Percentiles rank a stretch among this genome's conserved stretches.
Conservation (phyloP, 1,140 invertebrate species). For the Holotrichia oblita region DNA sequence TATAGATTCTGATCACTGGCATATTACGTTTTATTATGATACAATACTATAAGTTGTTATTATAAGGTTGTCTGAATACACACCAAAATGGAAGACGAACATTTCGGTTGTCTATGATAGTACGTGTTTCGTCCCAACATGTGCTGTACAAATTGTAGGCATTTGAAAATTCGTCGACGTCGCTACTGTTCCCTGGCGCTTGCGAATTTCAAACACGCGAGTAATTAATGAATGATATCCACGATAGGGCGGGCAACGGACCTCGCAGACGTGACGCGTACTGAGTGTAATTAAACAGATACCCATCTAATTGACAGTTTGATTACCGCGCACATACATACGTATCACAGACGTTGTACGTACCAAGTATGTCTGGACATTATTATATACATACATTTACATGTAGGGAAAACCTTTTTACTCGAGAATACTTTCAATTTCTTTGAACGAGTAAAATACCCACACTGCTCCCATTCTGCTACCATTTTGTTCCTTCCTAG, state of each 20-base stretch:
- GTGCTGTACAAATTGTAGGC: neutral
- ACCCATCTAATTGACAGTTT: conserved; percentile 33
- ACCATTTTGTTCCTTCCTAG: too few species aligned
- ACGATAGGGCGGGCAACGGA: neutral
- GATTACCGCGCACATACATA: conserved; percentile 2
- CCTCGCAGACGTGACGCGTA: conserved; percentile 28
- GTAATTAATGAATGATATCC: conserved; percentile 36
- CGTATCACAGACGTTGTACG: neutral
- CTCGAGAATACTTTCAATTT: too few species aligned
- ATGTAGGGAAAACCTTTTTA: neutral
- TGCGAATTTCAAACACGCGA: conserved; percentile 31
- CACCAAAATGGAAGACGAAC: too few species aligned
- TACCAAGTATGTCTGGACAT: too few species aligned
- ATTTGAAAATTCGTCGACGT: conserved; percentile 12
- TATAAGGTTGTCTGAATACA: too few species aligned
- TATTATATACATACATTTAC: neutral
- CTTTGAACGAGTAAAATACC: too few species aligned
- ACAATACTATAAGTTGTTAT: too few species aligned
- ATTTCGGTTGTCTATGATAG: too few species aligned
- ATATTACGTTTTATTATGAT: too few species aligned
- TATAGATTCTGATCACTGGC: too few species aligned
- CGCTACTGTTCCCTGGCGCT: conserved; percentile 9
- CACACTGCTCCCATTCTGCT: too few species aligned
- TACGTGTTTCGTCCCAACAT: neutral
- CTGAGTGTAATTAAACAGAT: conserved; percentile 31